phyloP scores from a whole-genome alignment of 2,113 vertebrate genomes.

The Hippocampus barbouri region DNA sequence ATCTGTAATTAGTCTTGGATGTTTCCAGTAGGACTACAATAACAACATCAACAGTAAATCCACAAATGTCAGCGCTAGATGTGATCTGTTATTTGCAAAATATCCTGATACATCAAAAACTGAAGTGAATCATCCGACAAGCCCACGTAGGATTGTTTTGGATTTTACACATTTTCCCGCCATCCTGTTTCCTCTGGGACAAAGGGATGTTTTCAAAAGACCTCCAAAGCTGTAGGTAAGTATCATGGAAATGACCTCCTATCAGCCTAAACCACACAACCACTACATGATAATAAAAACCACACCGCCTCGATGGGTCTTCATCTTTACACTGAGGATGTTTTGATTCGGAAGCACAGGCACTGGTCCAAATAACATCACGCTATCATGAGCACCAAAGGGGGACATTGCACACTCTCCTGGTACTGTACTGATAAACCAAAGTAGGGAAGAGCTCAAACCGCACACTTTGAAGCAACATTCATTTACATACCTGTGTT shows the following conservation, averaged over 20 bases:
- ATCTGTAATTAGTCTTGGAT: constrained; percentile 41
- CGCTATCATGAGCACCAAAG: constrained; percentile 35
- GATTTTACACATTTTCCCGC: constrained; percentile 24
- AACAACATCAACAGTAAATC: constrained; percentile 13
- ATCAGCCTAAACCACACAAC: constrained; percentile 29
- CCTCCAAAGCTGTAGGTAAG: constrained; percentile 34
- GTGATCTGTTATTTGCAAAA: neutral
- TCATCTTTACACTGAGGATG: constrained; percentile 46
- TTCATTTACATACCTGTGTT: constrained; percentile 12
- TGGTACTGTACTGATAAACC: constrained; percentile 25
- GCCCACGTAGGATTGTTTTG: constrained; percentile 1
- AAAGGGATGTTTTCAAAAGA: constrained; percentile 31
- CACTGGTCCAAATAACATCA: constrained; percentile 49
- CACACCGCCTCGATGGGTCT: constrained; percentile 9
- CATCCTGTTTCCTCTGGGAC: constrained; percentile 35
- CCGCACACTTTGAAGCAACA: constrained; percentile 4
- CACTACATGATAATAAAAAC: constrained; percentile 11
- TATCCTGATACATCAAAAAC: neutral
- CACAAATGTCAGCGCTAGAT: neutral
- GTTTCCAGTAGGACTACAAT: constrained; percentile 28
- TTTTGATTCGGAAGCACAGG: constrained; percentile 25
- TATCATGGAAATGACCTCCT: constrained; percentile 43
- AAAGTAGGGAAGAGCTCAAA: constrained; percentile 9
- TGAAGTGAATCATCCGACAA: neutral
- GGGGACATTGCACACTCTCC: constrained; percentile 9